phyloP scores from a whole-genome alignment of 2,888 invertebrate genomes.

The Lysandra bellargus region DNA sequence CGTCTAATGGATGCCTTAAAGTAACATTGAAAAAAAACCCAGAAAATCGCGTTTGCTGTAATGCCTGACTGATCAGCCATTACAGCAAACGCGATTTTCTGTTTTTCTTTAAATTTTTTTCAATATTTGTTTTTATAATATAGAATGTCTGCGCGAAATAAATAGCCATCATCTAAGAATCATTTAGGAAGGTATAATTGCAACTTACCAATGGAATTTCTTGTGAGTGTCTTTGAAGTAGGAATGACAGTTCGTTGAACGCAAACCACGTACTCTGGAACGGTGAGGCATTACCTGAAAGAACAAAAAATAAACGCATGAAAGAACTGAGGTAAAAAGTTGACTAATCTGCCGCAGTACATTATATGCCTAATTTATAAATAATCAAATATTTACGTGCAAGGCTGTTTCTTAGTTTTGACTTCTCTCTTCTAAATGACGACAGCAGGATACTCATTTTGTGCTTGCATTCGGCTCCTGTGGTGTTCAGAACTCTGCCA shows the following conservation, averaged over 20 bases:
- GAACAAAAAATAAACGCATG: conserved; percentile 34
- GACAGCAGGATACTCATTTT: conserved; percentile 54
- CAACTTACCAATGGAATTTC: conserved; percentile 1
- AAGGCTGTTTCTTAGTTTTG: conserved; percentile 44
- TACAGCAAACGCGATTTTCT: no score
- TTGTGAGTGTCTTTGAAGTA: conserved; percentile 44
- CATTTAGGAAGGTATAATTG: not conserved
- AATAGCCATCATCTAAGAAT: no score
- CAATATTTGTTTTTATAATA: no score
- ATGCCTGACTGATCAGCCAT: no score
- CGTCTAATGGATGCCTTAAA: no score
- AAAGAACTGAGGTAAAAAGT: not conserved
- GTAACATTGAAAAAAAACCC: no score
- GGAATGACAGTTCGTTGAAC: conserved; percentile 52
- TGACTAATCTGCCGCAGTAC: not conserved
- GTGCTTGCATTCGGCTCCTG: conserved; percentile 48
- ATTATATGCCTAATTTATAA: not conserved
- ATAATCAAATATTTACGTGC: conserved; percentile 18
- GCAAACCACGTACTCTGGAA: conserved; percentile 53
- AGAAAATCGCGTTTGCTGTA: no score
- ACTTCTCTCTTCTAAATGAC: conserved; percentile 55
- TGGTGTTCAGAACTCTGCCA: conserved; percentile 42
- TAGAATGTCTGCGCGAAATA: no score
- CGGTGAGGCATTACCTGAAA: conserved; percentile 42
- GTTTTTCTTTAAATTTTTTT: no score